phyloP scores from a whole-genome alignment of 2,797 vertebrate species.

The Microcaecilia unicolor region DNA sequence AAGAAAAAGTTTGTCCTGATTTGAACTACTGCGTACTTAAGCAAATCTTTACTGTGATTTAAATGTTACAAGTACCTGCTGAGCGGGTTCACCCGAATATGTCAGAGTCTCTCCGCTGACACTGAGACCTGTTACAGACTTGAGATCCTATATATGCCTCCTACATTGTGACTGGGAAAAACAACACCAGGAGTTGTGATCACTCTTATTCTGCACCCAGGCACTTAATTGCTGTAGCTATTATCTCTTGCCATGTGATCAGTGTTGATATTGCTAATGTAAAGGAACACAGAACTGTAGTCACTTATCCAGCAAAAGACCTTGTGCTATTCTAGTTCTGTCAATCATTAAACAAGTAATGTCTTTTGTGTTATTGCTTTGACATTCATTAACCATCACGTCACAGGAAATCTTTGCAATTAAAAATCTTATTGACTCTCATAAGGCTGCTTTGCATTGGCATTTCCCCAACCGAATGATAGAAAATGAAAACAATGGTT shows the following conservation, averaged over 20 bases:
- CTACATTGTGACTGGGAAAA: too few species aligned
- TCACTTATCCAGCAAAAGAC: slow-evolving; percentile 60
- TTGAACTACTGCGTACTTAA: too few species aligned
- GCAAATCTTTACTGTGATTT: too few species aligned
- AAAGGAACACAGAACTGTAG: slow-evolving; percentile 61
- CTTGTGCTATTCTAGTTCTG: slow-evolving; percentile 56
- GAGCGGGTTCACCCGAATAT: too few species aligned
- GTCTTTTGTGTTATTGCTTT: slow-evolving; percentile 64
- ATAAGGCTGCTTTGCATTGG: slow-evolving; percentile 37
- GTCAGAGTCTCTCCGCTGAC: too few species aligned
- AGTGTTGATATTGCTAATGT: slow-evolving; percentile 49
- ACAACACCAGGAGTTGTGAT: too few species aligned
- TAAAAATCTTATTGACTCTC: slow-evolving; percentile 53
- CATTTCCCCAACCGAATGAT: slow-evolving; percentile 35
- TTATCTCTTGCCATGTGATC: slow-evolving; percentile 54
- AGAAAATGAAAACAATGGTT: slow-evolving; percentile 34
- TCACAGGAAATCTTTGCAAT: slow-evolving; percentile 64
- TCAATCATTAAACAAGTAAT: slow-evolving; percentile 70
- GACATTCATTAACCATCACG: slow-evolving; percentile 67
- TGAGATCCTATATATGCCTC: too few species aligned
- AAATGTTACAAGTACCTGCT: too few species aligned
- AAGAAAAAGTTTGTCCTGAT: too few species aligned
- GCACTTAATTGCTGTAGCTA: slow-evolving; percentile 43
- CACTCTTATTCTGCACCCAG: too few species aligned
- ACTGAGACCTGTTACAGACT: too few species aligned